These are phyloP conservation scores for Melozone crissalis DNA, from an alignment of 2,113 vertebrate genomes.

Conservation along the genomic window DNA sequence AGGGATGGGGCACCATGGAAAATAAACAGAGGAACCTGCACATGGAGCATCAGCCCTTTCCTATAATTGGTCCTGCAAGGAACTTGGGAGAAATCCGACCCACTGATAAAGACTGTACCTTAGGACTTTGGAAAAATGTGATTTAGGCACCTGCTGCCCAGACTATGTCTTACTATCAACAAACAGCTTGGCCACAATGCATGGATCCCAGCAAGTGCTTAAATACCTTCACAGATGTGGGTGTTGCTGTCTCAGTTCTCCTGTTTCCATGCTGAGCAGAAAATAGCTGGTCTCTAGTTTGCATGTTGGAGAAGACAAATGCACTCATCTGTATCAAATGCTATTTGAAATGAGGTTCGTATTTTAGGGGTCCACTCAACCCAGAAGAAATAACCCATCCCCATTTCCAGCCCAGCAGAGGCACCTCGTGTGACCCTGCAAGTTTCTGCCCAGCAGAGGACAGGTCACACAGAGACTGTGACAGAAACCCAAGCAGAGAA, in stretches of 20 bases:
- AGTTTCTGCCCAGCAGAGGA: not conserved
- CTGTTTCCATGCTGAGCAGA: not conserved
- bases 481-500: slow-evolving; percentile 27
- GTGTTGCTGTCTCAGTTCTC: not conserved
- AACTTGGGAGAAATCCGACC: not conserved
- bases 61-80: not conserved
- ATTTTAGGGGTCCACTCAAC: not conserved
- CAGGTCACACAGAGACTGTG: not conserved
- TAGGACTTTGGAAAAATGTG: not conserved
- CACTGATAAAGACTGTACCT: not conserved
- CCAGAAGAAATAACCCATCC: not conserved
- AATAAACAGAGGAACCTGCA: slow-evolving; percentile 21
- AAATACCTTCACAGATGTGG: slow-evolving; percentile 12
- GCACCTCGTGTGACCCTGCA: not conserved
- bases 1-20: not conserved
- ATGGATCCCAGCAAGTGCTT: not conserved
- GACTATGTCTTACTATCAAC: not conserved
- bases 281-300: not conserved
- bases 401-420: not conserved
- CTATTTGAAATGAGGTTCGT: not conserved
- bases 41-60: not conserved
- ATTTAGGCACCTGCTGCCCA: slow-evolving; percentile 19
- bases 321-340: not conserved
- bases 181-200: not conserved
- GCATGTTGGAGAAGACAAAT: not conserved